phyloP scores from a whole-genome alignment of 2,113 vertebrate genomes.

The Burhinus bistriatus region DNA sequence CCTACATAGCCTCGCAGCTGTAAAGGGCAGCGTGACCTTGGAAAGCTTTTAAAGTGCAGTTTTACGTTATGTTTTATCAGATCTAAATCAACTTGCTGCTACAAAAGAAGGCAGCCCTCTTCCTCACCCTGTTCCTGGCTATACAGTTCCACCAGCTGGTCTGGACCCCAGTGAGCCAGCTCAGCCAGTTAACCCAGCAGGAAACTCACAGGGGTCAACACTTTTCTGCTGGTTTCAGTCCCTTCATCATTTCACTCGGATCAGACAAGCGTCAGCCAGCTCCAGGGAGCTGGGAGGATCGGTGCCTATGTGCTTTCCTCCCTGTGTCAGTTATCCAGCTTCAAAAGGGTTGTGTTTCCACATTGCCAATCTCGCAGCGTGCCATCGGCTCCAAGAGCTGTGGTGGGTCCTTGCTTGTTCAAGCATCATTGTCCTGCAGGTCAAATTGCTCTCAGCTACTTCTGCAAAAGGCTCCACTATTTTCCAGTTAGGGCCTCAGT shows the following conservation, averaged over 20 bases:
- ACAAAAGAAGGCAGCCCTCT: neutral
- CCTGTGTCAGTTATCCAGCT: neutral
- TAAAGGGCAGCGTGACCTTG: neutral
- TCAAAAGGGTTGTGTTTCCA: neutral
- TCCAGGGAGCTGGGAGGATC: neutral
- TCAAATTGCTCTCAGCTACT: neutral
- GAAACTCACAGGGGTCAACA: neutral
- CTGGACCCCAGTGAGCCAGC: neutral
- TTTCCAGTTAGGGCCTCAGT: neutral
- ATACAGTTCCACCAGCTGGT: neutral
- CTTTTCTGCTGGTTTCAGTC: neutral
- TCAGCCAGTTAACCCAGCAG: neutral
- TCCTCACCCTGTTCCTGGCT: neutral
- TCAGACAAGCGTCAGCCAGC: neutral
- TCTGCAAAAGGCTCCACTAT: neutral
- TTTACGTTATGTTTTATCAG: neutral
- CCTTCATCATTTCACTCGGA: neutral
- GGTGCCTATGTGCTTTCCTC: neutral
- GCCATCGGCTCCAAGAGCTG: neutral
- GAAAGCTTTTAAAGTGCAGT: neutral
- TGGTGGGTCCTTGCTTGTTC: neutral
- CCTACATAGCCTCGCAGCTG: neutral
- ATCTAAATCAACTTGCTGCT: neutral
- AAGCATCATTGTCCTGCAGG: neutral
- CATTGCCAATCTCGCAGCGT: neutral